Base-by-base conservation (phyloP, 2,888 invertebrate genomes). In the Rosalia funebris region DNA sequence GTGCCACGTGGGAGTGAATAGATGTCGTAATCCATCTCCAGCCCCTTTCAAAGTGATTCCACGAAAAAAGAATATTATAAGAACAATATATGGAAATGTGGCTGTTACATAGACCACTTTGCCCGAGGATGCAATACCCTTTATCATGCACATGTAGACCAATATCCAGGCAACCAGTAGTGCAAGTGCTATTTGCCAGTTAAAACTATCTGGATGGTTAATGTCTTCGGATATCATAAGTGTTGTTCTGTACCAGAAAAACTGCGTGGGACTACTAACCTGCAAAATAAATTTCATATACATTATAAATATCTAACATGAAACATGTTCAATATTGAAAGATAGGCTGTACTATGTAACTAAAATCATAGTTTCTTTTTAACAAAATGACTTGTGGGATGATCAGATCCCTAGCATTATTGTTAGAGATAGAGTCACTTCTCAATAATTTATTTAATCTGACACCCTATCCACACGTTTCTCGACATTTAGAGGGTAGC, bases 31-130 rank as follows among this genome's bases (percentile, higher is more conserved):
- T 0, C 96, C 96, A 75, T 95, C 95, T 1, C 74, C 25, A 87
- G 84, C 90, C 12, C 73, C 71, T 46, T 91, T 92, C 14, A 96
- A 81, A 0, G 95, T 95, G 10, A 97, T 91, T 5, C 96, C 97
- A 47, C 97, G 89, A 71, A 96, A 93, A 85, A 98, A 96, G 84
- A 98, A 98, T 68, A 97, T 94, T 1, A 97, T 92, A 2, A 97
- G 86, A 11, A 98, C 97, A 50, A 96, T 87, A 82, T 98, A 98
- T 0, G 98, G 98, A 80, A 98, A 98, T 0, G 96, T 96, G 0
- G 98, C 96, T 1, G 97, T 98, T 58, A 98, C 91, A 79, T 96
- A 97, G 63, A 96, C 96, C 46, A 96, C 96, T 85, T 97, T 96
- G 55, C 96, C 96, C 0, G 96, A 96, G 2, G 96, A 96, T 1